Evolutionary conservation across 1,140 invertebrate species (phyloP).

Genomic region (Drosophila kurseongensis): DNA sequence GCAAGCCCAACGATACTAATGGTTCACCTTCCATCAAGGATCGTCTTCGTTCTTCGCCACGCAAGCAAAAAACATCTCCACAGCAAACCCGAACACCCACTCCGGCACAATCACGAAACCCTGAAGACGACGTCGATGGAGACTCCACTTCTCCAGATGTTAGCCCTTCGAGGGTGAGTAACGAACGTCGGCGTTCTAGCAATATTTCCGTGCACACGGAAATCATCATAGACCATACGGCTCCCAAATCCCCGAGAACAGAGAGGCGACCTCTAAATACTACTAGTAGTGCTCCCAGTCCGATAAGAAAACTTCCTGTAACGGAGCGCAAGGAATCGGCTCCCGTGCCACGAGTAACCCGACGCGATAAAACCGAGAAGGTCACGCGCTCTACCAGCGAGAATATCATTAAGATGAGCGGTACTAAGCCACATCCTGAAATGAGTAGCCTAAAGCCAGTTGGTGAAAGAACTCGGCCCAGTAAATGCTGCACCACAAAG

Average conservation of each 20-base stretch:
- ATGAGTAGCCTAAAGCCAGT: conserved; percentile 56
- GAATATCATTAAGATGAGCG: conserved; percentile 85
- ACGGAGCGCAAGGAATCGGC: conserved; percentile 81
- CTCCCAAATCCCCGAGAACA: conserved; percentile 55
- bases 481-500: conserved; percentile 83
- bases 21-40: conserved; percentile 61
- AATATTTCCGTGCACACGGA: conserved; percentile 81
- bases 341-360: conserved; percentile 79
- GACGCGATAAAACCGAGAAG: conserved; percentile 85
- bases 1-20: conserved; percentile 40
- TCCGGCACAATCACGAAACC: conserved; percentile 12
- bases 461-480: conserved; percentile 60
- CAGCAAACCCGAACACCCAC: conserved; percentile 21
- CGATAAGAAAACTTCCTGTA: conserved; percentile 55
- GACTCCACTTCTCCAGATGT: conserved; percentile 69
- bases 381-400: conserved; percentile 86
- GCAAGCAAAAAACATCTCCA: conserved; percentile 54
- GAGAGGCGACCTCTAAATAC: conserved; percentile 20
- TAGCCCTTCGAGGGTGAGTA: conserved; percentile 63
- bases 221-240: conserved; percentile 76
- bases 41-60: conserved; percentile 71
- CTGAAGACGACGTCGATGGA: conserved; percentile 61
- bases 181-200: conserved; percentile 76
- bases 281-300: conserved; percentile 14
- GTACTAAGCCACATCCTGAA: conserved; percentile 74